Base-by-base conservation (phyloP, 2,797 vertebrate genomes). In the Liparis tanakae region DNA sequence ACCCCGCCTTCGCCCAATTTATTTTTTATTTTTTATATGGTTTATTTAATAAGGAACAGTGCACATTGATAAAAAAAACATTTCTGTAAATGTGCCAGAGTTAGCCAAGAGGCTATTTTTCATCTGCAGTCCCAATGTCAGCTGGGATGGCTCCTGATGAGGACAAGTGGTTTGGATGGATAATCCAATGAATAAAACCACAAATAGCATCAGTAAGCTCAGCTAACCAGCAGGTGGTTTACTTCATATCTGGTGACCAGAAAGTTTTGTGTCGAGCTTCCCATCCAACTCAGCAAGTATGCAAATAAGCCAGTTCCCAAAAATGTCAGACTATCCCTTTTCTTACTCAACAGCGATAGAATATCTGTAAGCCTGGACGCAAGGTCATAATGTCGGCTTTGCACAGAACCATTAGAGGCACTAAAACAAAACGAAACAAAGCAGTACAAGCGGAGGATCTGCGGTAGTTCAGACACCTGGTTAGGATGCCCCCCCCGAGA, bases 381-480 rank as follows among this genome's bases (percentile, higher is more conserved):
- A 4, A 18, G 7, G 33, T 59, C 41, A 71, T 55, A 41, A 62
- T 18, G 17, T 17, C 0, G 37, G 34, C 46, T 50, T 46, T 65
- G 20, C 43, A 50, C 4, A 22, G 30, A 39, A 63, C n/a, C 34
- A 10, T 48, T 25, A 46, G 58, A 51, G 34, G 34, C 30, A 8
- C n/a, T n/a, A n/a, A n/a, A n/a, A n/a, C n/a, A n/a, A 1, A 34
- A 10, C 20, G 33, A 50, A 67, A 55, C 48, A 39, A 50, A 67
- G 51, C 48, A 39, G n/a, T 73, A 80, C 64, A 67, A 67, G 53
- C 62, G 59, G 22, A 36, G 74, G 53, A 60, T 76, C 59, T 54
- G 66, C 74, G 61, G 36, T 44, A 20, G 59, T 74, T 37, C 58
- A 59, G 66, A 70, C 80, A 81, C 60, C 74, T 75, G 74, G 63